Evolutionary conservation across 2,888 invertebrate genomes (phyloP).

Genomic region (Carcina quercana): DNA sequence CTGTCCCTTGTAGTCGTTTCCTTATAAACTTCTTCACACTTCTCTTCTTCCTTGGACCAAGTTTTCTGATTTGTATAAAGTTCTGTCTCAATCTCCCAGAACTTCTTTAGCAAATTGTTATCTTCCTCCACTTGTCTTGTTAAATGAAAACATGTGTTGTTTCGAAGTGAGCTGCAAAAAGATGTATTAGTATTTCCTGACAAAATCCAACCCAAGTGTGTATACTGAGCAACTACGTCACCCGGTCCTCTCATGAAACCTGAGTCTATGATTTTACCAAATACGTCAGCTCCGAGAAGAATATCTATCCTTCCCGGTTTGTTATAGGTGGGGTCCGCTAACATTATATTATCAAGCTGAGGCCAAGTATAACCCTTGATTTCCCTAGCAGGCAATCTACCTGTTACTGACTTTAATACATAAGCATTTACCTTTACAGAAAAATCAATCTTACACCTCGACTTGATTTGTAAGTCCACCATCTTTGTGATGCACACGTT

Average conservation of each 20-base stretch:
- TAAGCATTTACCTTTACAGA: slow-evolving; percentile 8
- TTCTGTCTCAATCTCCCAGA: slow-evolving; percentile 20
- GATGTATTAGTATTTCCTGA: slow-evolving; percentile 1
- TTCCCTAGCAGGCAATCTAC: slow-evolving; percentile 11
- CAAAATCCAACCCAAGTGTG: slow-evolving; percentile 9
- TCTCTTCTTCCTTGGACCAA: slow-evolving; percentile 13
- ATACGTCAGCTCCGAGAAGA: slow-evolving; percentile 19
- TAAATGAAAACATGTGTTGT: too few relatives aligned
- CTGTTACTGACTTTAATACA: slow-evolving; percentile 16
- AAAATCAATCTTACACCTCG: neutral
- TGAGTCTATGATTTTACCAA: slow-evolving; percentile 17
- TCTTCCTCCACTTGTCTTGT: slow-evolving; percentile 2
- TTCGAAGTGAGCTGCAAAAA: too few relatives aligned
- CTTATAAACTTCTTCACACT: slow-evolving; percentile 14
- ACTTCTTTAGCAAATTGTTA: slow-evolving; percentile 15
- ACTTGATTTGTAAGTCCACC: neutral
- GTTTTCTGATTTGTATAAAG: slow-evolving; percentile 13
- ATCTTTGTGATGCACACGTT: slow-evolving; percentile 7
- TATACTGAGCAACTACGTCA: slow-evolving; percentile 17
- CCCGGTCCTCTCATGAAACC: slow-evolving; percentile 14
- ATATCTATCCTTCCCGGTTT: slow-evolving; percentile 14
- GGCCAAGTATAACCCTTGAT: slow-evolving; percentile 8
- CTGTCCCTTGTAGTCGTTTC: slow-evolving; percentile 10
- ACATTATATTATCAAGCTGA: slow-evolving; percentile 11
- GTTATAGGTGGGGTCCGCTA: slow-evolving; percentile 13